phyloP scores from a whole-genome alignment of 2,888 invertebrate genomes.

The Melieria omissa region DNA sequence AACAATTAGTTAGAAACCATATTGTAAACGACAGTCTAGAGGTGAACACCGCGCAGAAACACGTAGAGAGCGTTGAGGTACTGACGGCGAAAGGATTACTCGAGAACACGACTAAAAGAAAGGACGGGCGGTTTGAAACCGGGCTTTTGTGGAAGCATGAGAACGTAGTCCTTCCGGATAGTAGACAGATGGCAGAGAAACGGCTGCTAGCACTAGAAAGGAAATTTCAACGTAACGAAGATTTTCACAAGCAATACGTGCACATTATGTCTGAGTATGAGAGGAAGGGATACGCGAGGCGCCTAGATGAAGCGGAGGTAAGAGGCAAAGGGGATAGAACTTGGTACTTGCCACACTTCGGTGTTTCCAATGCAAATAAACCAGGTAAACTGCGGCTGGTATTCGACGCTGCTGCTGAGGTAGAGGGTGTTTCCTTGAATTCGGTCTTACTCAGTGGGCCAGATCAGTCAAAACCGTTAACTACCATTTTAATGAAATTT shows the following conservation, averaged over 20 bases:
- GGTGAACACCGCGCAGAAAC: neutral
- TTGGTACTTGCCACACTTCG: constrained; percentile 51
- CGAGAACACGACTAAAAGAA: constrained; percentile 17
- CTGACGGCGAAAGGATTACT: constrained; percentile 24
- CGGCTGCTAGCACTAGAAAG: constrained; percentile 42
- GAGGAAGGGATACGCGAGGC: constrained; percentile 43
- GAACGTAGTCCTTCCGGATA: constrained; percentile 21
- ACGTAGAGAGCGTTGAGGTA: constrained; percentile 4
- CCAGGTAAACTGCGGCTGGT: constrained; percentile 51
- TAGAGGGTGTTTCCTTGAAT: constrained; percentile 47
- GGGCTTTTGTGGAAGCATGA: constrained; percentile 35
- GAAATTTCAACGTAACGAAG: constrained; percentile 34
- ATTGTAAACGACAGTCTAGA: constrained; percentile 5
- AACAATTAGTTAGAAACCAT: constrained; percentile 4
- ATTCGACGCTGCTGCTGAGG: constrained; percentile 53
- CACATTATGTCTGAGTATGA: constrained; percentile 39
- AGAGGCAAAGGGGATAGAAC: constrained; percentile 5
- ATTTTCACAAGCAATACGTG: constrained; percentile 35
- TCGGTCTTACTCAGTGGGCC: constrained; percentile 48
- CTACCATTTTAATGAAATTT: constrained; percentile 52
- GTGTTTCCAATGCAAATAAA: constrained; percentile 46
- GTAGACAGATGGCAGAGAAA: constrained; percentile 40
- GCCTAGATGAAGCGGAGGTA: constrained; percentile 39
- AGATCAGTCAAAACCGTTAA: constrained; percentile 48
- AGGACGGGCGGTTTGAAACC: constrained; percentile 21